Base-by-base conservation (phyloP, 2,888 invertebrate species). In the Barypeithes pellucidus region DNA sequence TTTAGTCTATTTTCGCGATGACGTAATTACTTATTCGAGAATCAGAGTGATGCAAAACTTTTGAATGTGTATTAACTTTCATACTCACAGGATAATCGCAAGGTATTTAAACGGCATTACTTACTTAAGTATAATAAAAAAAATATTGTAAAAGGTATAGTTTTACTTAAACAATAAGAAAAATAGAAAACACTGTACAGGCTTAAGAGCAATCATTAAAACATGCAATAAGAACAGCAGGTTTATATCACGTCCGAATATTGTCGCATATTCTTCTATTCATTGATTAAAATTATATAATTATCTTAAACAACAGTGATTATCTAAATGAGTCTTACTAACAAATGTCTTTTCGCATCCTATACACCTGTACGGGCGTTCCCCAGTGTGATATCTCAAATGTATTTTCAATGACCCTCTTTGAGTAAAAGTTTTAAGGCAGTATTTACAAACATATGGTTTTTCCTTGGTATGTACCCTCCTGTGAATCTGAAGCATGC, bases 391-490 rank as follows among this genome's bases (percentile, higher is more conserved):
- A 72, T 87, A 87, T 45, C 89, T 80, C 41, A 84, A 84, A 77
- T 89, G 89, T 2, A 87, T 84, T 7, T 87, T 87, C 43, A 89
- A 77, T 0, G 88, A 87, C 73, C 87, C 87, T 73, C 87, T 86
- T 74, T 90, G 87, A 50, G 88, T 86, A 77, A 89, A 88, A 39
- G 87, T 88, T 74, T 88, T 89, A 0, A 88, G 88, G 75, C 90
- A 80, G 8, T 66, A 54, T 7, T 71, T 76, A 61, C 82, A 80
- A 22, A 63, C 72, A 61, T 76, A 80, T 0, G 82, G 82, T 33
- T 66, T 88, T 24, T 88, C 88, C 0, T 88, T 88, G n/a, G 87
- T 89, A 72, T 89, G 89, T 52, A 87, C 87, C 0, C 87, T 80
- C 86, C 87, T 87, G 76, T 89, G 89, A 33, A 70, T 75, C 36